These are phyloP conservation scores for Isaurus tuberculatus DNA, from an alignment of 92 coral and sea anemone genomes.

Conservation along the genomic window DNA sequence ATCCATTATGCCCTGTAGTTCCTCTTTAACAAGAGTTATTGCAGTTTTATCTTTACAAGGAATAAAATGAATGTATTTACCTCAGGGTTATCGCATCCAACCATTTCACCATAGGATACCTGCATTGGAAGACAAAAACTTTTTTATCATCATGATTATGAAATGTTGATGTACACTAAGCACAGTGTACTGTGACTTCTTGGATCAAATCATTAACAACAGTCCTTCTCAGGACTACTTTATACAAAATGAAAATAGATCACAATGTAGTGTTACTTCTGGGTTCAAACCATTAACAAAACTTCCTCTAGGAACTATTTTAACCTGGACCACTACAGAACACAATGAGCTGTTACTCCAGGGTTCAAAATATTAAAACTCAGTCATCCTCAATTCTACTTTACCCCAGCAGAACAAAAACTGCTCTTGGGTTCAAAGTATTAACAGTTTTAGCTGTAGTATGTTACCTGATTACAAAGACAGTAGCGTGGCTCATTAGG, in stretches of 20 bases:
- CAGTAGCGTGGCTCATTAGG: slow-evolving; percentile 98
- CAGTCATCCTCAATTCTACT: no score
- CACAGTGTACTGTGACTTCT: neutral
- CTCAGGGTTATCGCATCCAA: slow-evolving; percentile 91
- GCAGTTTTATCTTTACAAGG: neutral
- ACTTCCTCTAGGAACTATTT: neutral
- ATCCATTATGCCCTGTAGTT: neutral
- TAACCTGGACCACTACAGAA: neutral
- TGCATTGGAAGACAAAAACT: slow-evolving; percentile 40
- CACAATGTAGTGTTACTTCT: no score
- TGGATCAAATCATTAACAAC: neutral
- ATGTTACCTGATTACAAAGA: slow-evolving; percentile 93
- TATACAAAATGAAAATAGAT: no score
- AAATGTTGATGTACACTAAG: neutral
- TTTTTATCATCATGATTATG: neutral
- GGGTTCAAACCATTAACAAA: no score
- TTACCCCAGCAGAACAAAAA: no score
- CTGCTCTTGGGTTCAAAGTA: neutral
- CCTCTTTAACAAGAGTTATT: neutral
- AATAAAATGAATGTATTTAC: slow-evolving; percentile 57
- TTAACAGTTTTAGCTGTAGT: neutral
- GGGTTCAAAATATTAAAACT: neutral
- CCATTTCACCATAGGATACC: slow-evolving; percentile 99
- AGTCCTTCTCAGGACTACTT: no score
- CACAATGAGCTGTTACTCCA: neutral